phyloP scores from a whole-genome alignment of 2,888 invertebrate genomes.

The Aleiodes leptofemur region DNA sequence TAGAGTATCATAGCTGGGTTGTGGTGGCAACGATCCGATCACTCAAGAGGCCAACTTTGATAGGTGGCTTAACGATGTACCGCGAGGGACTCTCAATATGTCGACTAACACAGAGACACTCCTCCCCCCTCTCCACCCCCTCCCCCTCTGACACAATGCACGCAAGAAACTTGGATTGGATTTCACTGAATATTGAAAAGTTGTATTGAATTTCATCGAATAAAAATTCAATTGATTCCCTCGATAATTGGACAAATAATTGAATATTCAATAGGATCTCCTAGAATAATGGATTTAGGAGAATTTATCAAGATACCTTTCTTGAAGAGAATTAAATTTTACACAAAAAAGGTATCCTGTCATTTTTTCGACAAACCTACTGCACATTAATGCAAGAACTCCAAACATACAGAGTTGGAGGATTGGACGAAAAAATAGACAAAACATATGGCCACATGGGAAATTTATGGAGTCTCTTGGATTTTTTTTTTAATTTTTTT shows the following conservation, averaged over 20 bases:
- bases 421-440: too few relatives aligned
- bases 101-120: constrained; percentile 30
- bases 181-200: constrained; percentile 1
- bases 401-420: too few relatives aligned
- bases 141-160: constrained; percentile 10
- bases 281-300: too few relatives aligned
- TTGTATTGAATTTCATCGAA: neutral
- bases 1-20: constrained; percentile 11
- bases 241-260: neutral
- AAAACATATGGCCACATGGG: constrained; percentile 36
- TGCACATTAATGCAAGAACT: too few relatives aligned
- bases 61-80: constrained; percentile 46
- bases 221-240: neutral
- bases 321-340: too few relatives aligned
- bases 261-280: neutral
- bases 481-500: neutral
- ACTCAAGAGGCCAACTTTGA: constrained; percentile 45
- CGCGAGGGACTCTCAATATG: constrained; percentile 39
- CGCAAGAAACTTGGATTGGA: constrained; percentile 20
- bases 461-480: constrained; percentile 43
- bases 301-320: too few relatives aligned
- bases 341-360: too few relatives aligned
- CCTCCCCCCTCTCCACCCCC: too few relatives aligned
- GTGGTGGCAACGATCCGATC: constrained; percentile 38
- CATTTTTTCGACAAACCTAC: too few relatives aligned